Conservation (phyloP, 2,113 vertebrate genomes). For the Coptodon rendalli region DNA sequence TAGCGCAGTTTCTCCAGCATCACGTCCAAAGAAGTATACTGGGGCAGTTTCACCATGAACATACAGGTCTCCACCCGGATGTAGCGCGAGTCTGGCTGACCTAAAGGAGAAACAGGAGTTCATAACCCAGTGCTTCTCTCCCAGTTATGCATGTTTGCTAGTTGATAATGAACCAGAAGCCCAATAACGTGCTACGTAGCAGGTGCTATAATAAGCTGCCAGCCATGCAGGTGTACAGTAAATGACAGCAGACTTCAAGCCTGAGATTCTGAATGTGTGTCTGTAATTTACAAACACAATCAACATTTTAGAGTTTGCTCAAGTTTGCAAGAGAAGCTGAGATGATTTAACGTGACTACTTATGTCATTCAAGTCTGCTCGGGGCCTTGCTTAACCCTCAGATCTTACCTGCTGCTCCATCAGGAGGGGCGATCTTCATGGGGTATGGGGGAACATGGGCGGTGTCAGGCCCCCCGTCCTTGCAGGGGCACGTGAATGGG, state of each 20-base stretch:
- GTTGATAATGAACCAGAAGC: neutral
- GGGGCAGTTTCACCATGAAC: constrained; percentile 99
- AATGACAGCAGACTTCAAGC: neutral
- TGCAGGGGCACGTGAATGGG: constrained; percentile 96
- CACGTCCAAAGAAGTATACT: constrained; percentile 91
- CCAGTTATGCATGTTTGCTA: neutral
- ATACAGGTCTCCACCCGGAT: constrained; percentile 98
- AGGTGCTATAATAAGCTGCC: neutral
- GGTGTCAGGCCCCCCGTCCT: constrained; percentile 91
- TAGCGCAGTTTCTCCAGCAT: constrained; percentile 97
- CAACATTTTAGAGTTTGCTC: constrained; percentile 5
- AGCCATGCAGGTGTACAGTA: neutral
- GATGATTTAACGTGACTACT: neutral
- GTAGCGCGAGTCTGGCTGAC: constrained; percentile 88
- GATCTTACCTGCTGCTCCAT: constrained; percentile 85
- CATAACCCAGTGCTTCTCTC: neutral
- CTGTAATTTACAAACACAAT: neutral
- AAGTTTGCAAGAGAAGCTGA: neutral
- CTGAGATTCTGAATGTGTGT: neutral
- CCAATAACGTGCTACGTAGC: neutral
- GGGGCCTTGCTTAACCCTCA: neutral
- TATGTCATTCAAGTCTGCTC: neutral
- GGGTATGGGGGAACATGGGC: constrained; percentile 96
- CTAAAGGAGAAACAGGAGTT: constrained; percentile 45
- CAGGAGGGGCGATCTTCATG: constrained; percentile 97